Base-by-base conservation (phyloP, 1,140 invertebrate species). In the Ephestia elutella region DNA sequence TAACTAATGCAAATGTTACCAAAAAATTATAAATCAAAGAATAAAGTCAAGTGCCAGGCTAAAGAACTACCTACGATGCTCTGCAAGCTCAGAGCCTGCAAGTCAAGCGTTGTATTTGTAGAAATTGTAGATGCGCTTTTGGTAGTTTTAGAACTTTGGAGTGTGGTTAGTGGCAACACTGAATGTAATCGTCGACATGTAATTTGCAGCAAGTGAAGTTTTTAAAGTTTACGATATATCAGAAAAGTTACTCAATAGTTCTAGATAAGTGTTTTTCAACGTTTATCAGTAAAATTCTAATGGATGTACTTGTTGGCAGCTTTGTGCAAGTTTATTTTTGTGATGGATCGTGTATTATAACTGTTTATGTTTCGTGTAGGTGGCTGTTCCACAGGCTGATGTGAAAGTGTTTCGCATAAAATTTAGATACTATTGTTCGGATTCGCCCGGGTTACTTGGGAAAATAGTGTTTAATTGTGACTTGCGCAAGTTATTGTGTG, bases 321-420 rank as follows among this genome's bases (percentile, higher is more conserved):
- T 60, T 25, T 17, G 62, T 54, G 25, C 44, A 63, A 62, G 56
- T 54, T 20, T 57, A 56, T 75, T 70, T 71, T 70, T 66, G 68
- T 76, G 60, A 72, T 76, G 70, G 76, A 70, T 77, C 57, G 66
- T 66, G 56, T 60, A 75, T 65, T 72, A 77, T 82, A 84, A 82
- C 82, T 85, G 82, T 86, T 82, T 84, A 83, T 80, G 75, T 85
- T 78, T 81, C 76, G 82, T 87, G 85, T 87, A 86, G 82, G 85
- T 87, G 82, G 85, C 81, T 81, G 76, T 15, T 17, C 38, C 71
- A 64, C 75, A 77, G 73, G 70, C 71, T 71, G 66, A 82, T 86
- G 85, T 86, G 85, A 87, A 87, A 87, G 85, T 87, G 80, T 86
- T 86, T 86, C 78, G 82, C 82, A 85, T 87, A 85, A 82, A 87